Conservation (phyloP, 2,113 vertebrate genomes). For the Gymnarchus niloticus region DNA sequence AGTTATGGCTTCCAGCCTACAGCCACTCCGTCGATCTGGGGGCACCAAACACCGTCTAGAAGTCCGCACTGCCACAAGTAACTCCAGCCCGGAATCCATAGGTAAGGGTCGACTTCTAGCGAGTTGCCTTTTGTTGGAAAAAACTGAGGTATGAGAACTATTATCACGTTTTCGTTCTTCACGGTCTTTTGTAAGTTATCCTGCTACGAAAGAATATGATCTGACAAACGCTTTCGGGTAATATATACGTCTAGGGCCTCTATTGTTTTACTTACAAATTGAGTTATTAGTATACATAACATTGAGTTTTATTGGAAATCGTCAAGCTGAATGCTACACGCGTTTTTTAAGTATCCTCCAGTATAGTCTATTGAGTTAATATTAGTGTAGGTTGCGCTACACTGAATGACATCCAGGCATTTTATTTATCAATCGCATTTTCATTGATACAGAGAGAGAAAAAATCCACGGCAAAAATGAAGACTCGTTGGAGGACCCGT, state of each 20-base stretch:
- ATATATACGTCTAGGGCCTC: no score
- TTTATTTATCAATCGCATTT: background rate
- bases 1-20: constrained; percentile 86
- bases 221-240: no score
- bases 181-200: background rate
- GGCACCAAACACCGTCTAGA: constrained; percentile 86
- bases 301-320: no score
- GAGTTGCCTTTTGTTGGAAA: background rate
- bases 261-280: no score
- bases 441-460: constrained; percentile 80
- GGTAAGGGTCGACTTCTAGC: constrained; percentile 71
- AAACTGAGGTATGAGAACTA: background rate
- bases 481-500: constrained; percentile 87
- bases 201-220: background rate
- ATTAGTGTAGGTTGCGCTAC: no score
- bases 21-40: constrained; percentile 77
- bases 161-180: background rate
- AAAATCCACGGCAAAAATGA: constrained; percentile 89
- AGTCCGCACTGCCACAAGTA: constrained; percentile 90
- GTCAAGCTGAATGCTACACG: no score
- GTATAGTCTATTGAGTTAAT: no score
- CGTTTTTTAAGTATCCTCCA: no score
- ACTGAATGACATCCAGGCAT: no score
- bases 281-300: no score
- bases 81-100: constrained; percentile 89